Evolutionary conservation across 2,113 vertebrate species (phyloP).

Genomic region (Tapirus terrestris): DNA sequence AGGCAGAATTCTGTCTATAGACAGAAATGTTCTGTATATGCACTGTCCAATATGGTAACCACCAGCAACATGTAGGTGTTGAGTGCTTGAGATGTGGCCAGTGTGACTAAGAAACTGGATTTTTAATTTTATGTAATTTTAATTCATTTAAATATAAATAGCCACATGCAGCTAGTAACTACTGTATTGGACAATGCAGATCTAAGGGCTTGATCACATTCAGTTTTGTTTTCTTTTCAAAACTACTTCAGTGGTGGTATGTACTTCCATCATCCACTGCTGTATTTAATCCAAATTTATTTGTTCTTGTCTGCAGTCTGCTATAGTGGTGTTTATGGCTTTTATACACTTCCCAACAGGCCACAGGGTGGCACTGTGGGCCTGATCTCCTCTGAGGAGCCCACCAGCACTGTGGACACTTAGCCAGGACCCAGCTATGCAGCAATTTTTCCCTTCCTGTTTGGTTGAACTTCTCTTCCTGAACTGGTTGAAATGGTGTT

Average conservation of each 20-base stretch:
- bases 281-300: background rate
- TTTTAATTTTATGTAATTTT: background rate
- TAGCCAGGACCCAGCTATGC: background rate
- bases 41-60: background rate
- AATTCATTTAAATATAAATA: conserved; percentile 9
- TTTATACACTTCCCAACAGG: background rate
- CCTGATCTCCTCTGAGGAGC: background rate
- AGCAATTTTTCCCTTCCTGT: background rate
- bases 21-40: background rate
- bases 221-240: background rate
- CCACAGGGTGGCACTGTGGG: background rate
- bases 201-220: background rate
- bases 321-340: background rate
- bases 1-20: too few species aligned
- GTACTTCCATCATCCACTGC: background rate
- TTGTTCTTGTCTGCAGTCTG: background rate
- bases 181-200: background rate
- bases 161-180: background rate
- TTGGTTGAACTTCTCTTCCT: background rate
- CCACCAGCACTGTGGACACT: background rate
- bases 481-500: background rate
- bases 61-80: background rate
- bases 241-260: background rate
- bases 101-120: background rate
- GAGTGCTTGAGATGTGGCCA: background rate